These are phyloP conservation scores for Ormia ochracea DNA, from an alignment of 2,888 invertebrate species.

Conservation along the genomic window DNA sequence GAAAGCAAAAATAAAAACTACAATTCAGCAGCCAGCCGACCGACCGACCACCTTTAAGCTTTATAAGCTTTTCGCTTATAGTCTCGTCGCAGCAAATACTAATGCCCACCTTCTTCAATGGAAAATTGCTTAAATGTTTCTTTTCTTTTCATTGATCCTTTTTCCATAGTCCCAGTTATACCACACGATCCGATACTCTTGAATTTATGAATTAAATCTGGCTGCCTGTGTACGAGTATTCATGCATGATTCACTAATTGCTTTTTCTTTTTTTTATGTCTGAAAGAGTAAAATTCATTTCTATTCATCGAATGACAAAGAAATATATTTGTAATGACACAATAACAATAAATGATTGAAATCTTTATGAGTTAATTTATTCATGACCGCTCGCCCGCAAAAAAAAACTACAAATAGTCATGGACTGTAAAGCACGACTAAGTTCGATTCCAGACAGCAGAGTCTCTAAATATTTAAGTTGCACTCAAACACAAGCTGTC, in stretches of 20 bases:
- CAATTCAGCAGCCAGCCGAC: background rate
- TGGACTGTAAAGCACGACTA: too few relatives aligned
- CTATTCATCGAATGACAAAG: constrained; percentile 29
- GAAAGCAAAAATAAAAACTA: background rate
- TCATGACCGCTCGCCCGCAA: constrained; percentile 5
- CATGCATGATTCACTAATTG: constrained; percentile 53
- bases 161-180: background rate
- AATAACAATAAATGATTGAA: constrained; percentile 56
- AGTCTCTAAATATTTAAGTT: constrained; percentile 25
- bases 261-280: constrained; percentile 8
- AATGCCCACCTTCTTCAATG: background rate
- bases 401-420: background rate
- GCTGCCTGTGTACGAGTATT: background rate
- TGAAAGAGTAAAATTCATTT: constrained; percentile 5
- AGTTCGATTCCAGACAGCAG: background rate
- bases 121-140: background rate
- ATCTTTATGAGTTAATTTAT: constrained; percentile 59
- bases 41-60: constrained; percentile 32
- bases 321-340: constrained; percentile 16
- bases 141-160: constrained; percentile 12
- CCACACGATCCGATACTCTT: background rate
- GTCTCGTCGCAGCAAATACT: background rate
- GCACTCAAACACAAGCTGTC: constrained; percentile 47
- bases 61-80: constrained; percentile 2
- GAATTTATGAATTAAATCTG: constrained; percentile 38